Base-by-base conservation (phyloP, 2,797 vertebrate species). In the Microcaecilia unicolor region DNA sequence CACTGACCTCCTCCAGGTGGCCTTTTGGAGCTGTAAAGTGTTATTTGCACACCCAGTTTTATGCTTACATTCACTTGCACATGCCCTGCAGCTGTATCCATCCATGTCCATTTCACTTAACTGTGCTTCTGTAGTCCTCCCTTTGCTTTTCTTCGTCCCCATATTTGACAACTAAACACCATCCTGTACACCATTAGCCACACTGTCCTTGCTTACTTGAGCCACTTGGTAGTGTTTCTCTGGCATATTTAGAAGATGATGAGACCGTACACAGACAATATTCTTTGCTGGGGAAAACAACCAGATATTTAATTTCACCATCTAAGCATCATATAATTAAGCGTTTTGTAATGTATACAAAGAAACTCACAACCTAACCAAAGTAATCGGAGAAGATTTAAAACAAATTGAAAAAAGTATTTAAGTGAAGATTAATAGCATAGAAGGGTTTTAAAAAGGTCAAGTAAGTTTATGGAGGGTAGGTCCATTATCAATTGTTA, bases 221-320 rank as follows among this genome's bases (percentile, higher is more conserved):
- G 81, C 84, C 9, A 91, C 86, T 49, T 80, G 58, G 39, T 70
- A 88, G 56, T 92, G 90, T 51, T 86, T 86, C 45, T 75, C 37
- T 0, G 88, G 83, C 31, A 88, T 74, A 61, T 89, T 90, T 43
- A 83, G 36, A 40, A 90, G 23, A 27, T 83, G 78, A 40, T 77
- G 70, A 28, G 68, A 73, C 3, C 34, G 76, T 48, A 91, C 53
- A 25, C 88, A 93, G 27, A 91, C 51, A 2, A 89, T 80, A 44
- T 86, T 84, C 28, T 68, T 44, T 28, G 41, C 69, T 80, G 31
- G 1, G 38, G 10, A 53, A 27, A 37, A 25, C 9, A 25, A 6
- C n/a, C 24, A n/a, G n/a, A n/a, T n/a, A n/a, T n/a, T n/a, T n/a
- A n/a, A n/a, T n/a, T n/a, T n/a, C n/a, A n/a, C n/a, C n/a, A n/a